Evolutionary conservation across 2,797 vertebrate genomes (phyloP).

Genomic region (Poeciliopsis presidionis): DNA sequence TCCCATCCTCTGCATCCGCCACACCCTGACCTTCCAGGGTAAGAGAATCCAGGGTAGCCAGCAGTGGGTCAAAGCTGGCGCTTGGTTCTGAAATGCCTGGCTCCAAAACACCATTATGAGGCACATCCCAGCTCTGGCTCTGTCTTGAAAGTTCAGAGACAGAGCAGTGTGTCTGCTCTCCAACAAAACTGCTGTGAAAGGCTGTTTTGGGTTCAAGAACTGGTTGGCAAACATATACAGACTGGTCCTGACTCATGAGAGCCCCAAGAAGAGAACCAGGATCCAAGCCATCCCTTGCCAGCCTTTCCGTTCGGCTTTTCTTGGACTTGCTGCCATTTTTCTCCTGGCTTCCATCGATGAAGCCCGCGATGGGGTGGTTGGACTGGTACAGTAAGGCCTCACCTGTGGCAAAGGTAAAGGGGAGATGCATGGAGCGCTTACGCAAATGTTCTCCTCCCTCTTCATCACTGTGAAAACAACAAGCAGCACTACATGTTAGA

Average conservation of each 20-base stretch:
- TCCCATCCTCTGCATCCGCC: conserved; percentile 54
- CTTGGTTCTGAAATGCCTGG: conserved; percentile 34
- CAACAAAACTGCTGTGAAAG: conserved; percentile 70
- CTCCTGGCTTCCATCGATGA: conserved; percentile 62
- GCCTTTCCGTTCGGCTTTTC: conserved; percentile 71
- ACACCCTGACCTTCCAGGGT: conserved; percentile 70
- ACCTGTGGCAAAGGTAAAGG: conserved; percentile 84
- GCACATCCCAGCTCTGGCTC: conserved; percentile 23
- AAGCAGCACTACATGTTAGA: not conserved
- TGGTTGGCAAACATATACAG: conserved; percentile 77
- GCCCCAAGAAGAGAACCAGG: conserved; percentile 81
- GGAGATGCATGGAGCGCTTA: conserved; percentile 84
- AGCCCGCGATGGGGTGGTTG: conserved; percentile 72
- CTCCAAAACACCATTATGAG: conserved; percentile 1
- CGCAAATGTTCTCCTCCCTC: conserved; percentile 85
- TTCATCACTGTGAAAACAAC: conserved; percentile 77
- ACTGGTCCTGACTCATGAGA: conserved; percentile 84
- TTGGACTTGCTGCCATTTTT: conserved; percentile 74
- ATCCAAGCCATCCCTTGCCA: conserved; percentile 56
- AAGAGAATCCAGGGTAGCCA: conserved; percentile 81
- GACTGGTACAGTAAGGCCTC: conserved; percentile 87
- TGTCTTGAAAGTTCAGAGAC: conserved; percentile 45
- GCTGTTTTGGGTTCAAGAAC: conserved; percentile 71
- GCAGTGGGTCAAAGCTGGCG: conserved; percentile 76
- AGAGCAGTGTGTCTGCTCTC: conserved; percentile 58